These are phyloP conservation scores for Nymphalis io DNA, from an alignment of 1,140 invertebrate species.

Conservation along the genomic window DNA sequence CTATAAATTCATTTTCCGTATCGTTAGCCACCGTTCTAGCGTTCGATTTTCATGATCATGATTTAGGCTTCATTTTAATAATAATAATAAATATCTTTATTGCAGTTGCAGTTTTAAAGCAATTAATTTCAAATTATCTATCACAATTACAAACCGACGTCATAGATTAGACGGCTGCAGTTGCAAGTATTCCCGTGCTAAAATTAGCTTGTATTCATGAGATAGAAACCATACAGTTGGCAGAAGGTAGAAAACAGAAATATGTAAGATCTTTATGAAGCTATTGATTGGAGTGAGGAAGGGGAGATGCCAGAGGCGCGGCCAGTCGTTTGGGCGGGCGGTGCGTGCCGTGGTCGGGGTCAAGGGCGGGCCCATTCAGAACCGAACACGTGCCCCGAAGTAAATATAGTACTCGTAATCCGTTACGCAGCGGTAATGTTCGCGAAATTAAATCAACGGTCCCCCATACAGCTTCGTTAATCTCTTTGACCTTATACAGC, in stretches of 20 bases:
- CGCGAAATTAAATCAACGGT: slow-evolving; percentile 22
- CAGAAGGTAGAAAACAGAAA: neutral
- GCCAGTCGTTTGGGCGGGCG: slow-evolving; percentile 71
- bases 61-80: neutral
- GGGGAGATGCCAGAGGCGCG: slow-evolving; percentile 53
- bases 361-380: slow-evolving; percentile 76
- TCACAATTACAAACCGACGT: neutral
- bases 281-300: slow-evolving; percentile 64
- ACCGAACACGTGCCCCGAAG: slow-evolving; percentile 75
- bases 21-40: slow-evolving; percentile 9
- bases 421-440: slow-evolving; percentile 51
- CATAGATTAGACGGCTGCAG: neutral
- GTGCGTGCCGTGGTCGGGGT: slow-evolving; percentile 66
- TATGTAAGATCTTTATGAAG: slow-evolving; percentile 41
- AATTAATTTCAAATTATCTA: neutral
- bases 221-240: slow-evolving; percentile 11
- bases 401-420: slow-evolving; percentile 73
- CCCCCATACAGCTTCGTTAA: slow-evolving; percentile 1
- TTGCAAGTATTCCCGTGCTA: neutral
- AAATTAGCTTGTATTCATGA: neutral
- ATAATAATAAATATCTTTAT: no score
- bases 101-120: no score
- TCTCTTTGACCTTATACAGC: neutral
- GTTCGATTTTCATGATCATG: neutral
- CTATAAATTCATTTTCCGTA: slow-evolving; percentile 25